Conservation (phyloP, 2,113 vertebrate species). For the Coptodon rendalli region DNA sequence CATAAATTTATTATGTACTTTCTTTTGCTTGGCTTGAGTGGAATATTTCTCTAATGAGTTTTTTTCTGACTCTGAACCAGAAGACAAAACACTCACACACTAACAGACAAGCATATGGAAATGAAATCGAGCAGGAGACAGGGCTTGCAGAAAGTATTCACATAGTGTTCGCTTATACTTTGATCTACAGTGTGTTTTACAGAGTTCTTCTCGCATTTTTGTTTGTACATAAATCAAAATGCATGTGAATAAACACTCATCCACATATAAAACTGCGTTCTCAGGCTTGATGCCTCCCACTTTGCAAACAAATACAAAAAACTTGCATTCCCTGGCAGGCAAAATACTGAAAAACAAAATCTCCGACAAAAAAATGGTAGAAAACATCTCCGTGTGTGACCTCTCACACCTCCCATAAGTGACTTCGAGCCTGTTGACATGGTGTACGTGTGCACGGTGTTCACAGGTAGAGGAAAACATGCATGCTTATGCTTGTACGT, state of each 20-base stretch:
- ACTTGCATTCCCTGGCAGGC: neutral
- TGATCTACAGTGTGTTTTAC: neutral
- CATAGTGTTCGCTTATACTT: neutral
- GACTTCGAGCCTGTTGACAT: neutral
- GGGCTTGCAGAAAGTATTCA: neutral
- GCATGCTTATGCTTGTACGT: neutral
- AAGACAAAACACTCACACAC: neutral
- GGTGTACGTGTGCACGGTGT: neutral
- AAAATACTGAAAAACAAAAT: neutral
- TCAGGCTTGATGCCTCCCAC: neutral
- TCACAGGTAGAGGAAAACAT: neutral
- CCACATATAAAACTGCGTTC: neutral
- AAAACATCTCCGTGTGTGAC: neutral
- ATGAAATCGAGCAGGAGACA: constrained; percentile 21
- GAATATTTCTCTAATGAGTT: constrained; percentile 49
- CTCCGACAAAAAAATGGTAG: neutral
- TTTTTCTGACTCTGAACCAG: constrained; percentile 25
- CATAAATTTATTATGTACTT: constrained; percentile 40
- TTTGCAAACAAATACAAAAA: neutral
- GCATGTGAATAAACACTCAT: neutral
- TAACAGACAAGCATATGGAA: constrained; percentile 29
- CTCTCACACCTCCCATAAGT: neutral
- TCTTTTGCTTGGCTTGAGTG: constrained; percentile 34
- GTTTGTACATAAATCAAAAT: neutral
- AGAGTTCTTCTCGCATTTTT: neutral